Conservation (phyloP, 2,888 invertebrate genomes). For the Andrena minutula region DNA sequence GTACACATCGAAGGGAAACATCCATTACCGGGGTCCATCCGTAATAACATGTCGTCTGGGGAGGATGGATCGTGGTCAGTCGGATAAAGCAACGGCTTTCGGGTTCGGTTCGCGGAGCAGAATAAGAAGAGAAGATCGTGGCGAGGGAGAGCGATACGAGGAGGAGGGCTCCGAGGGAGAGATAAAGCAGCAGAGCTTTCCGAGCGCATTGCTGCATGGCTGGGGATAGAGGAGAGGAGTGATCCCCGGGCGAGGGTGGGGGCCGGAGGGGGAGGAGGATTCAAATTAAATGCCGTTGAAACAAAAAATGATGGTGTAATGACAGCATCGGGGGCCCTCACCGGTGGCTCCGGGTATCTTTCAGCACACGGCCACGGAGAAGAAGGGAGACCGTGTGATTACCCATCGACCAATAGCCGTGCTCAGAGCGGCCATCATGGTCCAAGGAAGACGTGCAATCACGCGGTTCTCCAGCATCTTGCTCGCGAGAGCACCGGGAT, state of each 20-base stretch:
- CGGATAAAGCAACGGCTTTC: constrained; percentile 63
- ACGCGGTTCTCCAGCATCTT: constrained; percentile 75
- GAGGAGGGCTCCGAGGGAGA: constrained; percentile 40
- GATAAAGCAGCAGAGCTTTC: constrained; percentile 54
- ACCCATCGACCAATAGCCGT: constrained; percentile 83
- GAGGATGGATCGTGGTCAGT: constrained; percentile 63
- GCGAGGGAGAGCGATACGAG: constrained; percentile 27
- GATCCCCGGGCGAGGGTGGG: not conserved
- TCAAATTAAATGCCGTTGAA: constrained; percentile 82
- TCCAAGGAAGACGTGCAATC: constrained; percentile 85
- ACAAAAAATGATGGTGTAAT: constrained; percentile 82
- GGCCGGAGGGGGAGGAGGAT: constrained; percentile 74
- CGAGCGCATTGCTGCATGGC: constrained; percentile 14
- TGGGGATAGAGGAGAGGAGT: constrained; percentile 11
- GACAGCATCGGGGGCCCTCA: constrained; percentile 74
- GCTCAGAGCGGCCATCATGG: constrained; percentile 84
- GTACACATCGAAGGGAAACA: constrained; percentile 37
- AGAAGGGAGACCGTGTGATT: constrained; percentile 82
- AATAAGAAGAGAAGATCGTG: constrained; percentile 39
- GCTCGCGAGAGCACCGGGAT: constrained; percentile 35
- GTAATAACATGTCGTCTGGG: constrained; percentile 64
- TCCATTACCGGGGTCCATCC: constrained; percentile 48
- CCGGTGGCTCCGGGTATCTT: constrained; percentile 73
- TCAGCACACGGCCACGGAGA: constrained; percentile 61
- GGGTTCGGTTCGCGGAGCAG: constrained; percentile 35